These are phyloP conservation scores for Ammodytes dubius DNA, from an alignment of 2,113 vertebrate genomes.

Conservation along the genomic window DNA sequence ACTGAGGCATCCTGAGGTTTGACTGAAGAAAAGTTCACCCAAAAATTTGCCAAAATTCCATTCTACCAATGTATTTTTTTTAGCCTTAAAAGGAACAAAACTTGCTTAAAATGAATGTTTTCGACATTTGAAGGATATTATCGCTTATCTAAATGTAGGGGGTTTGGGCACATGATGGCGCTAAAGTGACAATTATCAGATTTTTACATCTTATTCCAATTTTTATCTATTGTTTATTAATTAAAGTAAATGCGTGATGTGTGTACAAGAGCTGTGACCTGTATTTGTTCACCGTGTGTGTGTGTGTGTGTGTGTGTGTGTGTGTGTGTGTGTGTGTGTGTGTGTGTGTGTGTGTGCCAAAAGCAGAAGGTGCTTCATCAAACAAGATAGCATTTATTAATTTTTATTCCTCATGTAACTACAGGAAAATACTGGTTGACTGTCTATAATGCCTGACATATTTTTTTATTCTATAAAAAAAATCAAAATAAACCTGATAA, in stretches of 20 bases:
- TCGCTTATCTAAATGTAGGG: not conserved
- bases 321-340: too few relatives aligned
- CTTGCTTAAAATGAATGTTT: not conserved
- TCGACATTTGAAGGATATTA: not conserved
- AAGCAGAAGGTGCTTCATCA: not conserved
- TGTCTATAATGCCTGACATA: not conserved
- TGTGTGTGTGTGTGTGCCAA: too few relatives aligned
- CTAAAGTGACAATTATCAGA: not conserved
- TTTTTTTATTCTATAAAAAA: not conserved
- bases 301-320: not conserved
- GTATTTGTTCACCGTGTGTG: too few relatives aligned
- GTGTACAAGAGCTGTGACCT: not conserved
- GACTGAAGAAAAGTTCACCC: not conserved
- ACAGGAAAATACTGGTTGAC: not conserved
- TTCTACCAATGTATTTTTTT: too few relatives aligned
- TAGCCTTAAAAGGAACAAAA: not conserved
- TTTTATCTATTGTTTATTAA: not conserved
- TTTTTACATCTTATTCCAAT: fast-evolving
- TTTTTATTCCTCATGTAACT: not conserved
- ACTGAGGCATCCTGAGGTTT: not conserved
- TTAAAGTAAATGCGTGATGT: not conserved
- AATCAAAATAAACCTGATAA: too few relatives aligned
- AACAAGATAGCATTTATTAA: not conserved
- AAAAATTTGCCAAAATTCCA: not conserved
- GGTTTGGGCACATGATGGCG: constrained; percentile 18